These are phyloP conservation scores for Asarcornis scutulata DNA, from an alignment of 2,113 vertebrate species.

Conservation along the genomic window DNA sequence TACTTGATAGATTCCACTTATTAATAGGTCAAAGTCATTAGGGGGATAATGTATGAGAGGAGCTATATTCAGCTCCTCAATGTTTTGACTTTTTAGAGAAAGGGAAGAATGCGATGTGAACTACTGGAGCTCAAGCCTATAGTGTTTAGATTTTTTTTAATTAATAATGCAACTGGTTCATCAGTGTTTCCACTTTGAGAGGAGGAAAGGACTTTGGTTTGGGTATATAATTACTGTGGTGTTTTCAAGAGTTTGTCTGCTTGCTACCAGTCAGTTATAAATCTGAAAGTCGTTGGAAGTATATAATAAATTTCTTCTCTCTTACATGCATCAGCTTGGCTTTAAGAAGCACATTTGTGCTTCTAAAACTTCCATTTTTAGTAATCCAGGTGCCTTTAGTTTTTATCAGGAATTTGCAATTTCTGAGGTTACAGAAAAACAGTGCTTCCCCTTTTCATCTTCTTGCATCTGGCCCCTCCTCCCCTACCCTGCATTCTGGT, in stretches of 20 bases:
- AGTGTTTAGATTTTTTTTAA: neutral
- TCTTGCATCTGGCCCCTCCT: neutral
- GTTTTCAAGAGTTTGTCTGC: neutral
- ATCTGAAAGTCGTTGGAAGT: neutral
- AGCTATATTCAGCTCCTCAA: neutral
- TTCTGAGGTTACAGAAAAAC: neutral
- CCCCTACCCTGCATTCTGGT: neutral
- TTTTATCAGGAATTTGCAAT: neutral
- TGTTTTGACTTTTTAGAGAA: constrained; percentile 35
- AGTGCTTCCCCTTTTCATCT: neutral
- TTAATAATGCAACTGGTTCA: neutral
- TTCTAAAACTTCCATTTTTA: neutral
- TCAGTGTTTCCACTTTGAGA: neutral
- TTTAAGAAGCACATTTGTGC: neutral
- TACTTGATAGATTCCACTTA: constrained; percentile 70
- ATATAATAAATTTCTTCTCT: neutral
- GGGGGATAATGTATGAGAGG: constrained; percentile 55
- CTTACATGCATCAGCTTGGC: neutral
- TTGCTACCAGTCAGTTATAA: neutral
- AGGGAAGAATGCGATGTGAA: neutral
- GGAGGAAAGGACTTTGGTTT: neutral
- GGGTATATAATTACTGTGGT: neutral
- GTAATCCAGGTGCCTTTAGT: neutral
- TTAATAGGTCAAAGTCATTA: constrained; percentile 70
- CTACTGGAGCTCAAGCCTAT: neutral